Evolutionary conservation across 2,888 invertebrate species (phyloP), one percentile per base, ranked within the genome.

Genomic region (Tubulanus polymorphus): DNA sequence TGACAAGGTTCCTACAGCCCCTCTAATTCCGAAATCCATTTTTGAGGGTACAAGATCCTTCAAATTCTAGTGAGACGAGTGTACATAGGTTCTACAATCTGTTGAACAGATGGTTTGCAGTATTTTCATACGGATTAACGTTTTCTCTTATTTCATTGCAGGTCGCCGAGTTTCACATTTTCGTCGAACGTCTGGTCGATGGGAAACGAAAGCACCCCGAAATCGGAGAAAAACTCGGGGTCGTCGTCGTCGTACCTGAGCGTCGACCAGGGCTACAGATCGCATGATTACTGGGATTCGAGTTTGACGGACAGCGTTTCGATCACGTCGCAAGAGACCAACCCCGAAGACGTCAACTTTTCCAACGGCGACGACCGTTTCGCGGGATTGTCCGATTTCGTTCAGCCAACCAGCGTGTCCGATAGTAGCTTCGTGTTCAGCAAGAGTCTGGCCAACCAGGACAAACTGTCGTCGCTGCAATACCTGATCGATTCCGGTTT

Each of bases 161-260:
- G 68, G 27, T 60, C 60, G 25, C 57, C 59, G 49, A 58, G 63
- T 45, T 57, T 63, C 47, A 53, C 57, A 26, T 32, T n/a, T n/a
- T 20, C 59, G n/a, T 58, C 54, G 41, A 66, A 59, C 60, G 63
- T 67, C 6, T 69, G 69, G 69, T 63, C 65, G n/a, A 57, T 65
- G 28, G 62, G 64, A 37, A 55, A 60, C 25, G 66, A 66, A 37
- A 62, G 61, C 29, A 62, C 56, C 1, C 54, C 59, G 5, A 53
- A 57, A 32, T 57, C 53, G 20, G 60, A 59, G 47, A 50, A 52
- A 23, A 57, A 55, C 26, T 60, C 59, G 20, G 50, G 54, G 2
- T 61, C 62, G n/a, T n/a, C n/a, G n/a, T 41, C 41, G 6, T 23
- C 23, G 1, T 63, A 61, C 30, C 54, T 57, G 25, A 60, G 56